Evolutionary conservation across 2,888 invertebrate species (phyloP).

Genomic region (Omphaloscelis lunosa): DNA sequence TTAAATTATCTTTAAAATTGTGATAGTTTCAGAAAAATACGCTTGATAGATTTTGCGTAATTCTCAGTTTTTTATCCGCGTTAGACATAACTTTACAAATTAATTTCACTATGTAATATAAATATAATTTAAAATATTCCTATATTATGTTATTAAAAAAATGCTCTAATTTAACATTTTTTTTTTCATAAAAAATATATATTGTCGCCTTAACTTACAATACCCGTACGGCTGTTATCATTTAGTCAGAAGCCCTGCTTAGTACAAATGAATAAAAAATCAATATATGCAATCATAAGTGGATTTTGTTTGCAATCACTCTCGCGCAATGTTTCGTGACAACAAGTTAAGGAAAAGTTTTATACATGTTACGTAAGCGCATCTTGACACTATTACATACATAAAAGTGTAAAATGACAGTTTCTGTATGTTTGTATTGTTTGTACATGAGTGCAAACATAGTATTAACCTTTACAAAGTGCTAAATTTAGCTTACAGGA

Average conservation of each 20-base stretch:
- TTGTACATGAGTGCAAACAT: conserved; percentile 18
- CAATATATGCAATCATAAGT: background rate
- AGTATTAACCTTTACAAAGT: conserved; percentile 26
- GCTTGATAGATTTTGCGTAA: no score
- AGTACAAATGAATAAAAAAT: background rate
- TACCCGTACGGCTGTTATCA: background rate
- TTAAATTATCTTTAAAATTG: no score
- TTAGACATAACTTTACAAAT: no score
- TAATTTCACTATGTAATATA: no score
- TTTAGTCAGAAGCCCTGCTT: background rate
- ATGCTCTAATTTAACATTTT: no score
- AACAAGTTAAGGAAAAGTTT: conserved; percentile 34
- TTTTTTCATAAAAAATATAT: no score
- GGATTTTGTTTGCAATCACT: conserved; percentile 9
- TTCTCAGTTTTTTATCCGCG: no score
- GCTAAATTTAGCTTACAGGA: conserved; percentile 29
- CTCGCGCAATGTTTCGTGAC: background rate
- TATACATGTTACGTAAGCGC: conserved; percentile 17
- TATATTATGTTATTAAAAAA: no score
- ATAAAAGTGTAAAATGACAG: conserved; percentile 9
- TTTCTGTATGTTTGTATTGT: conserved; percentile 20
- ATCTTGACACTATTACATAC: conserved; percentile 54
- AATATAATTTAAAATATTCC: no score
- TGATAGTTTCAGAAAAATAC: no score
- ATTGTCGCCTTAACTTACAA: background rate